Percentiles rank a stretch among this genome's conserved stretches.
Evolutionary conservation across 2,797 vertebrate species (phyloP).

Genomic region (Pangasius mekongensis): DNA sequence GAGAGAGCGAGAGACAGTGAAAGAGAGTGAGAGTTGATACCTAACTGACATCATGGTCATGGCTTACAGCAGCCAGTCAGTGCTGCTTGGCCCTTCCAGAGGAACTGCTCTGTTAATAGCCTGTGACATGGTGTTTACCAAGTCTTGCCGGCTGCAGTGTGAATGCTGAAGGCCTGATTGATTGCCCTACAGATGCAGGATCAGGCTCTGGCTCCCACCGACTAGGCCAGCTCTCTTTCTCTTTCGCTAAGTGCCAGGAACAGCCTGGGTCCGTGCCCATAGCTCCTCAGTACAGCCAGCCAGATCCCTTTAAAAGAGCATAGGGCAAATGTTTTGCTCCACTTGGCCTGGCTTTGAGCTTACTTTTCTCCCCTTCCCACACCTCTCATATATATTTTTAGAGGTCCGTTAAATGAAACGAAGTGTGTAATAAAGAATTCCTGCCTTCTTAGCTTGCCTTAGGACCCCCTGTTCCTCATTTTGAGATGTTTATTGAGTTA

Average conservation of each 20-base stretch:
- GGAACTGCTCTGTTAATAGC: conserved; percentile 59
- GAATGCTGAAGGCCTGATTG: conserved; percentile 62
- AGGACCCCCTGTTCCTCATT: conserved; percentile 9
- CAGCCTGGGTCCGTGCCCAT: conserved; percentile 40
- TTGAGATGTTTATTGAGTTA: conserved; percentile 4
- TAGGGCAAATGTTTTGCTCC: conserved; percentile 40
- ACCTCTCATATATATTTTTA: conserved; percentile 52
- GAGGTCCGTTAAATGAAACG: conserved; percentile 65
- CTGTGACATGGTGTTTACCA: conserved; percentile 65
- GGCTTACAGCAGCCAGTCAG: conserved; percentile 39
- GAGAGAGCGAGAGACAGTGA: conserved; percentile 18
- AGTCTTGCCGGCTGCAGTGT: conserved; percentile 51
- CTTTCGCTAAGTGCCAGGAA: conserved; percentile 46
- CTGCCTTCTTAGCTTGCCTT: conserved; percentile 40
- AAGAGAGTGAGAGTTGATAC: conserved; percentile 39
- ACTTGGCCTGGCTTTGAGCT: conserved; percentile 17
- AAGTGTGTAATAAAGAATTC: conserved; percentile 64
- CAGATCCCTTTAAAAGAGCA: conserved; percentile 53
- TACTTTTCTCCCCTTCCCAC: conserved; percentile 11
- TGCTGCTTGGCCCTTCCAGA: conserved; percentile 48
- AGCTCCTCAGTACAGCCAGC: conserved; percentile 48
- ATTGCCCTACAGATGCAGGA: conserved; percentile 58
- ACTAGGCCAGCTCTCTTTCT: conserved; percentile 33
- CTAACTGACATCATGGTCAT: conserved; percentile 33
- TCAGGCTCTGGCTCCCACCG: conserved; percentile 47